These are phyloP conservation scores for Drosophila bipectinata DNA, from an alignment of 1,140 invertebrate species.

Conservation along the genomic window DNA sequence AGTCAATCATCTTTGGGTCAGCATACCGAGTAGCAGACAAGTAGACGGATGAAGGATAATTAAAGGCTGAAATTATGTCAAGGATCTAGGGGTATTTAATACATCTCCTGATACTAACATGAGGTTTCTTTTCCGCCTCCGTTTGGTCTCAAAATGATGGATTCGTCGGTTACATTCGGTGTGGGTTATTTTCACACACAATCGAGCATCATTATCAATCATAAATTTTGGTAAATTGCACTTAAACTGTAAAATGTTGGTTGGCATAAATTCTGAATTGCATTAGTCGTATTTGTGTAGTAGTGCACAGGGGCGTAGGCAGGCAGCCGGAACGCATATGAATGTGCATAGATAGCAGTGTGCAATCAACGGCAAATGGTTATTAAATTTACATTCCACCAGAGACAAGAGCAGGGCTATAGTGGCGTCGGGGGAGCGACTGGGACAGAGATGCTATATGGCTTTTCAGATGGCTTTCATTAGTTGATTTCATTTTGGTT, in stretches of 20 bases:
- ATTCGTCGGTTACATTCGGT: conserved; percentile 12
- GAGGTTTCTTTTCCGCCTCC: conserved; percentile 30
- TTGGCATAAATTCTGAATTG: conserved; percentile 47
- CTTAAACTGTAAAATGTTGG: conserved; percentile 51
- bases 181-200: conserved; percentile 44
- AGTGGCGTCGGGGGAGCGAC: conserved; percentile 2
- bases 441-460: conserved; percentile 7
- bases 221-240: conserved; percentile 61
- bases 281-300: conserved; percentile 28
- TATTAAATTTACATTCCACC: conserved; percentile 53
- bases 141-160: conserved; percentile 7
- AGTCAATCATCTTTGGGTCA: conserved; percentile 40
- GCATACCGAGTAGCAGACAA: conserved; percentile 9
- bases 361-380: conserved; percentile 59
- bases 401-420: conserved; percentile 14
- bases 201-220: conserved; percentile 60
- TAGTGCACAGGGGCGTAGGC: background rate
- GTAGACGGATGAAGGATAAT: conserved; percentile 18
- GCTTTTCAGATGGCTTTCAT: conserved; percentile 63
- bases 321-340: conserved; percentile 2
- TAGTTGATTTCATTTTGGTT: conserved; percentile 74
- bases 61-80: conserved; percentile 2
- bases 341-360: conserved; percentile 30
- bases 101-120: conserved; percentile 29
- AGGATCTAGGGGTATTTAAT: conserved; percentile 28